Evolutionary conservation across 2,113 vertebrate genomes (phyloP).

Genomic region (Pseudopipra pipra): DNA sequence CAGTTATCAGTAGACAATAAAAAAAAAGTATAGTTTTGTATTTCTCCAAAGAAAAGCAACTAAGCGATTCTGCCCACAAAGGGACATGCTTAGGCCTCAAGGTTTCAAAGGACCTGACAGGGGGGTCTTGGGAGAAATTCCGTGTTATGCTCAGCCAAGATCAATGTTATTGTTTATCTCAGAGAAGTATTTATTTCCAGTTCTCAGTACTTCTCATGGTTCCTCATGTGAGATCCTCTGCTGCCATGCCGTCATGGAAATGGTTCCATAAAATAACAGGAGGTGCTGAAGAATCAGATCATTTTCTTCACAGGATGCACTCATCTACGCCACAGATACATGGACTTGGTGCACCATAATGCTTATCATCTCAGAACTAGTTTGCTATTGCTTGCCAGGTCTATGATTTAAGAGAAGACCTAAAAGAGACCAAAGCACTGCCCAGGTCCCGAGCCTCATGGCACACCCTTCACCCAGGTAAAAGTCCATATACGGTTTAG

Average conservation of each 20-base stretch:
- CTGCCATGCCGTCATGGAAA: conserved; percentile 25
- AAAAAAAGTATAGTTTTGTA: background rate
- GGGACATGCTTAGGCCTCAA: background rate
- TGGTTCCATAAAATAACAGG: background rate
- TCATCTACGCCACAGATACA: background rate
- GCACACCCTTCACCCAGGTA: background rate
- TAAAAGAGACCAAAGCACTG: background rate
- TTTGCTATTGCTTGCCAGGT: background rate
- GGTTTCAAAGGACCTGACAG: conserved; percentile 43
- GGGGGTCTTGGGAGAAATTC: conserved; percentile 5
- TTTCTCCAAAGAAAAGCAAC: background rate
- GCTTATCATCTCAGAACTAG: background rate
- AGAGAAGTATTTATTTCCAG: conserved; percentile 48
- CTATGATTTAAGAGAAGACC: background rate
- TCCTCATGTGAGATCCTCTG: conserved; percentile 22
- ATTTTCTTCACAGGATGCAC: background rate
- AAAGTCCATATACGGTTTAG: background rate
- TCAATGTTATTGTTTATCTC: conserved; percentile 68
- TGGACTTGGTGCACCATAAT: too few species aligned
- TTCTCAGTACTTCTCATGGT: conserved; percentile 36
- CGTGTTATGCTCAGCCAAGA: conserved; percentile 36
- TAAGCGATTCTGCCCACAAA: conserved; percentile 12
- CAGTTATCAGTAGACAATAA: background rate
- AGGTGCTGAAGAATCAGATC: background rate
- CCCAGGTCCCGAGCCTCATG: background rate